These are phyloP conservation scores for Rhopalosiphum nymphaeae DNA, from an alignment of 2,888 invertebrate species.

Conservation along the genomic window DNA sequence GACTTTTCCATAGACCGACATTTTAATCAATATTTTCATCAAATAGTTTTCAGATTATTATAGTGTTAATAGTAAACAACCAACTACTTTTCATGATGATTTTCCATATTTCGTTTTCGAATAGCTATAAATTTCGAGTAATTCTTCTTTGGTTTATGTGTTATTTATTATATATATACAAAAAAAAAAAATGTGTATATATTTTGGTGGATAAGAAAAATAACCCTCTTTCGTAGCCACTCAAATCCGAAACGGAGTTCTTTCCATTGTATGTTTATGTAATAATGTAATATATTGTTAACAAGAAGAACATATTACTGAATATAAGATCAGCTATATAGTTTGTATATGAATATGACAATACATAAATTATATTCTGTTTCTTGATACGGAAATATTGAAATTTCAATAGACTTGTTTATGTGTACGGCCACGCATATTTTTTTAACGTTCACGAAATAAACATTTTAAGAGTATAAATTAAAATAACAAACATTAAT, in stretches of 20 bases:
- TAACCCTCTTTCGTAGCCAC: background rate
- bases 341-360: background rate
- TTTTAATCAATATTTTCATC: slow-evolving; percentile 2
- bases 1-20: background rate
- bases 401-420: background rate
- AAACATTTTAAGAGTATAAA: background rate
- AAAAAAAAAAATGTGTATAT: slow-evolving; percentile 7
- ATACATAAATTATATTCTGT: background rate
- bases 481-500: background rate
- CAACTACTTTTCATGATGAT: background rate
- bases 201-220: slow-evolving; percentile 1
- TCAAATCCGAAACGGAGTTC: slow-evolving; percentile 12
- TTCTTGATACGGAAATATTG: background rate
- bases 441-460: background rate
- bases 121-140: slow-evolving; percentile 47
- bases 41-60: background rate
- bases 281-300: slow-evolving; percentile 39
- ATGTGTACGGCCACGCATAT: background rate
- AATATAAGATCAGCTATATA: slow-evolving; percentile 5
- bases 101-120: background rate
- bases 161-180: slow-evolving; percentile 25
- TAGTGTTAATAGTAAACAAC: background rate
- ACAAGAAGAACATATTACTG: slow-evolving; percentile 37
- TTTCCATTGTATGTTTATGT: background rate
- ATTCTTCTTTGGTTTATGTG: slow-evolving; percentile 23